phyloP scores from a whole-genome alignment of 2,797 vertebrate species.

The Poecilia velifera region DNA sequence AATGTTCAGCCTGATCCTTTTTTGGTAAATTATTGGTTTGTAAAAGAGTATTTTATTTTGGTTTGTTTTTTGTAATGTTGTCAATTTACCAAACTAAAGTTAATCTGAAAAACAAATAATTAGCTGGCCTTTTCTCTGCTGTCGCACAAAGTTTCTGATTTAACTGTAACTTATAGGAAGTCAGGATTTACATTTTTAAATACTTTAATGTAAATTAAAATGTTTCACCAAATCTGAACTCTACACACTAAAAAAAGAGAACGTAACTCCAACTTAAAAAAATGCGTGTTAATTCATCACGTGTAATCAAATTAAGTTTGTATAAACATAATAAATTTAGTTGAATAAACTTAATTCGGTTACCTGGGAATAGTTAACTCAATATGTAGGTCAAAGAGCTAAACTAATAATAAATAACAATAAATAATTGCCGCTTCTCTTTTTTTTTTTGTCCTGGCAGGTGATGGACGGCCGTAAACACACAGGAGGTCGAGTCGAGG shows the following conservation, averaged over 20 bases:
- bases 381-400: too few species aligned
- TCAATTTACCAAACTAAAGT: too few species aligned
- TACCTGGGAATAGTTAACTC: too few species aligned
- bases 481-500: constrained; percentile 93
- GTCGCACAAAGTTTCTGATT: not conserved
- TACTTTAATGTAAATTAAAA: not conserved
- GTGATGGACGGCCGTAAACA: constrained; percentile 94
- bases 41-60: too few species aligned
- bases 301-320: not conserved
- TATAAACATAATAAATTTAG: not conserved
- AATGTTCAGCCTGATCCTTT: too few species aligned
- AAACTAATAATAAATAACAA: not conserved
- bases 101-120: too few species aligned
- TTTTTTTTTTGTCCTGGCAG: constrained; percentile 67
- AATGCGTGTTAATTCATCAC: not conserved
- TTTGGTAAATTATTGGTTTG: too few species aligned
- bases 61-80: too few species aligned
- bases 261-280: not conserved
- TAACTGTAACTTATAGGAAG: not conserved
- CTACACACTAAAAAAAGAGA: too few species aligned
- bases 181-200: not conserved
- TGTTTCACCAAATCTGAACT: not conserved
- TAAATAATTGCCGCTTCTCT: not conserved
- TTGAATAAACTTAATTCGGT: not conserved
- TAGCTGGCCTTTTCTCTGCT: not conserved